A percentile compares a stretch with the other conserved stretches of the same genome.
Evolutionary conservation across 2,888 invertebrate species (phyloP).

Genomic region (Agrilus mali): DNA sequence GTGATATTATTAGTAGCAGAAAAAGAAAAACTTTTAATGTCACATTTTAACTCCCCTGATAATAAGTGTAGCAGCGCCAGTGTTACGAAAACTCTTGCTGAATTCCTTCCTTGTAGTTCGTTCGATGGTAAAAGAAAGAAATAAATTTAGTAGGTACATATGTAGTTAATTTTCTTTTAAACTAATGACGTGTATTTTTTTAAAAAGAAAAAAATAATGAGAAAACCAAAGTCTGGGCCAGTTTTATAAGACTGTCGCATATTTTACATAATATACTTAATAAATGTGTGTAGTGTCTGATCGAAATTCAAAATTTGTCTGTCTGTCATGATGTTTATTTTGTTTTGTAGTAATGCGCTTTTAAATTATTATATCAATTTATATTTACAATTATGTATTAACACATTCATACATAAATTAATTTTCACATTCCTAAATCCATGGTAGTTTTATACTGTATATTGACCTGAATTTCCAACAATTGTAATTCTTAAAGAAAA

Average conservation of each 20-base stretch:
- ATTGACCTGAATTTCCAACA: no score
- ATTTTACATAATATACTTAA: conserved; percentile 38
- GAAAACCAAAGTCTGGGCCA: conserved; percentile 48
- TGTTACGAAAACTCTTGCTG: no score
- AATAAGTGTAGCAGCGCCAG: no score
- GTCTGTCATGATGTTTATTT: no score
- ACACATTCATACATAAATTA: no score
- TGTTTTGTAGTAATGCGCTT: no score
- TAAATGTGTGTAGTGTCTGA: conserved; percentile 17
- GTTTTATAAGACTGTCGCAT: conserved; percentile 55
- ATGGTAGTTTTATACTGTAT: no score
- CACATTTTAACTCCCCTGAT: neutral
- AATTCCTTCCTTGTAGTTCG: no score
- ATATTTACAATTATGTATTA: no score
- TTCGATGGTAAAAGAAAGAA: neutral
- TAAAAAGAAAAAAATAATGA: conserved; percentile 3
- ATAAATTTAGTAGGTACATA: conserved; percentile 12
- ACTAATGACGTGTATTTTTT: conserved; percentile 1
- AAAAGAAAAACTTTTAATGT: neutral
- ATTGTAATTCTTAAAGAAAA: no score
- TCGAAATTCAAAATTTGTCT: conserved; percentile 33
- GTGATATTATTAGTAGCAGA: conserved; percentile 5
- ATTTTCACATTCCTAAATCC: no score
- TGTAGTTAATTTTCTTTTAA: conserved; percentile 6
- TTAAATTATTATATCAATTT: no score